Evolutionary conservation across 2,888 invertebrate genomes (phyloP).

Genomic region (Ceriagrion tenellum): DNA sequence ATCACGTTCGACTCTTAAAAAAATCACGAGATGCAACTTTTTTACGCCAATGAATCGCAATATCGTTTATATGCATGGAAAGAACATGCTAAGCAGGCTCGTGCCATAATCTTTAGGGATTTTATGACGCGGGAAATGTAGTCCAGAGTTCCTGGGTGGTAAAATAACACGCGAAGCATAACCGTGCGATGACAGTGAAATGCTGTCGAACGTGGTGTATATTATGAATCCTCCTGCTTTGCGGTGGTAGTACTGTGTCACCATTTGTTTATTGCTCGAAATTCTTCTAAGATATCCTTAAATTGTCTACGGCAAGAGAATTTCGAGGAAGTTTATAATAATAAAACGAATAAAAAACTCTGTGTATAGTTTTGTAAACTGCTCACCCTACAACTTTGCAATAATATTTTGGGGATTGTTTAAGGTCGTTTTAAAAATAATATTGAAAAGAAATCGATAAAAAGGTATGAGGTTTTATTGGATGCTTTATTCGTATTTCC

Average conservation of each 20-base stretch:
- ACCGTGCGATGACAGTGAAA: background rate
- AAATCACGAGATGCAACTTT: background rate
- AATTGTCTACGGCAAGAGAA: no score
- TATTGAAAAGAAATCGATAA: no score
- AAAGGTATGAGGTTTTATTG: no score
- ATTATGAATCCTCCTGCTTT: background rate
- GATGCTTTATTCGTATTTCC: no score
- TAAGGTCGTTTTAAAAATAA: no score
- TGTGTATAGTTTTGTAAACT: no score
- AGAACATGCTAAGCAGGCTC: slow-evolving; percentile 1
- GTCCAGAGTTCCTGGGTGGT: background rate
- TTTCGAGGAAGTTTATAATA: no score
- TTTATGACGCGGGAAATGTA: background rate
- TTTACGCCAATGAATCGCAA: background rate
- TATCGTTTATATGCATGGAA: slow-evolving; percentile 35
- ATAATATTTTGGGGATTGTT: no score
- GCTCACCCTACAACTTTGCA: no score
- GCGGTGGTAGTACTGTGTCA: background rate
- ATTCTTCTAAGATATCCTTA: background rate
- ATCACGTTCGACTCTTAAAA: background rate
- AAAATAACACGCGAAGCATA: background rate
- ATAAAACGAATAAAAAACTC: no score
- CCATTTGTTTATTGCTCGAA: background rate
- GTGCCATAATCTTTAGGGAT: slow-evolving; percentile 3
- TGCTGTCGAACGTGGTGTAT: background rate